A percentile compares a stretch with the other conserved stretches of the same genome.
Conservation (phyloP, 2,888 invertebrate species). For the Hirtodrosophila trivittata region DNA sequence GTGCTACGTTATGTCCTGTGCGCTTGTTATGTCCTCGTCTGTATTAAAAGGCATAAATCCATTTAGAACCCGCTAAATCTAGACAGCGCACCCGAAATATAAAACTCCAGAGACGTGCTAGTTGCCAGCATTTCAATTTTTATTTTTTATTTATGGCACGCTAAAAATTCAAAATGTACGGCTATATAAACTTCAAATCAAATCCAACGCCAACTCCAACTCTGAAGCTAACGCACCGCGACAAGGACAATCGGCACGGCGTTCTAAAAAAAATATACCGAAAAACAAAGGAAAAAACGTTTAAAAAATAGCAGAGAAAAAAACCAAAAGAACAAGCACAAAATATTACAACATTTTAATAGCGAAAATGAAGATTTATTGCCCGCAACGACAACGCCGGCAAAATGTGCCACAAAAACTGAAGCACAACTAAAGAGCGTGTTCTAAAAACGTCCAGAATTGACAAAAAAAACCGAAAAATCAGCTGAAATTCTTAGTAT, state of each 20-base stretch:
- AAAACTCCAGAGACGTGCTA: conserved; percentile 39
- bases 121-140: conserved; percentile 58
- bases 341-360: conserved; percentile 79
- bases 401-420: conserved; percentile 57
- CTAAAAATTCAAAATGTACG: conserved; percentile 50
- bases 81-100: conserved; percentile 34
- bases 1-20: background rate
- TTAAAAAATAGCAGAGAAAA: conserved; percentile 7
- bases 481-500: conserved; percentile 5
- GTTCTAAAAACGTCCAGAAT: conserved; percentile 38
- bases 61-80: conserved; percentile 57
- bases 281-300: conserved; percentile 16
- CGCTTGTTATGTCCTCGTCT: conserved; percentile 16
- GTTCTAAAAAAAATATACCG: conserved; percentile 31
- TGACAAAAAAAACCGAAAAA: conserved; percentile 17
- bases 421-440: conserved; percentile 56
- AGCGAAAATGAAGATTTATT: conserved; percentile 77
- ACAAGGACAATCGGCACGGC: conserved; percentile 56
- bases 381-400: conserved; percentile 51
- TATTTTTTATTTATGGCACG: conserved; percentile 59
- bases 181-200: conserved; percentile 41
- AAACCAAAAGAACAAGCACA: conserved; percentile 13
- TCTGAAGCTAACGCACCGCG: conserved; percentile 19
- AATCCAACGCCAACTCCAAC: background rate
- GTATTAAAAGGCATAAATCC: conserved; percentile 49